phyloP scores from a whole-genome alignment of 2,888 invertebrate genomes.

The Maniola hyperantus region DNA sequence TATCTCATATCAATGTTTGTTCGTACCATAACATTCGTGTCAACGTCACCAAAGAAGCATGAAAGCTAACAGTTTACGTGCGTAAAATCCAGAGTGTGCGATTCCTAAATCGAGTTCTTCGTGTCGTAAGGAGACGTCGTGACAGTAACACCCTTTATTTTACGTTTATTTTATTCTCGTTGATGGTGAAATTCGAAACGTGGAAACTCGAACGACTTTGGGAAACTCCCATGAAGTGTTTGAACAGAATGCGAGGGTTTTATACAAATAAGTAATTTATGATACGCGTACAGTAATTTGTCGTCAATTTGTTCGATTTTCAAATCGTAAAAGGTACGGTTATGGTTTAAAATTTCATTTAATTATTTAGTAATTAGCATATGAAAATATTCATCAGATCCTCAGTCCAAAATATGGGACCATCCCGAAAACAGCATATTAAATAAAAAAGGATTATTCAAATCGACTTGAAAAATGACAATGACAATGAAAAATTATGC shows the following conservation, averaged over 20 bases:
- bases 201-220: neutral
- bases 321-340: too few species aligned
- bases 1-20: constrained; percentile 4
- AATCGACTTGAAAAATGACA: too few species aligned
- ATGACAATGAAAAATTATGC: too few species aligned
- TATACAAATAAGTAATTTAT: neutral
- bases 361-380: too few species aligned
- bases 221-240: neutral
- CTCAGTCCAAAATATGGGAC: too few species aligned
- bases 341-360: too few species aligned
- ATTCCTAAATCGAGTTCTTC: constrained; percentile 9
- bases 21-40: constrained; percentile 6
- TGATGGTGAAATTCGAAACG: constrained; percentile 7
- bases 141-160: constrained; percentile 8
- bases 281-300: too few species aligned
- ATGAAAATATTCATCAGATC: too few species aligned
- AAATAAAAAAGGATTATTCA: too few species aligned
- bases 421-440: too few species aligned
- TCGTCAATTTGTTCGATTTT: too few species aligned
- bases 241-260: neutral
- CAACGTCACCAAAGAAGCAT: constrained; percentile 14
- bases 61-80: constrained; percentile 17
- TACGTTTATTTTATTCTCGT: constrained; percentile 6
- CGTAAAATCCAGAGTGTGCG: neutral
- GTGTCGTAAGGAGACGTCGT: constrained; percentile 6